Evolutionary conservation across 1,140 invertebrate genomes (phyloP).

Genomic region (Sitodiplosis mosellana): DNA sequence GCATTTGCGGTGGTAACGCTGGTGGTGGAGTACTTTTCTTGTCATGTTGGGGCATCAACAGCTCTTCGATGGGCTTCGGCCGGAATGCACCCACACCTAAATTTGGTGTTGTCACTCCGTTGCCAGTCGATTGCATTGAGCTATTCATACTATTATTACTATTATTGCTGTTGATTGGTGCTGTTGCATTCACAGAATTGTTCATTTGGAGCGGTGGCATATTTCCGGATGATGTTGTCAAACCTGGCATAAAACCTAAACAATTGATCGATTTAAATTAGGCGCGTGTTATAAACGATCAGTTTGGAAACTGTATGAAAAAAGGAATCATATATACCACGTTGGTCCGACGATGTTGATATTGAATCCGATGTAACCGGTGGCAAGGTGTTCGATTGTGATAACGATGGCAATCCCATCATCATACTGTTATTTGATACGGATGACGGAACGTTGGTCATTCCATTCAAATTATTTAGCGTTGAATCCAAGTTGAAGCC

Average conservation of each 20-base stretch:
- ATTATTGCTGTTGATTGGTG: background rate
- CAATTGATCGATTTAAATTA: no score
- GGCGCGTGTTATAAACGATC: no score
- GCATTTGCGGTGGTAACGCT: background rate
- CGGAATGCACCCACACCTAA: constrained; percentile 34
- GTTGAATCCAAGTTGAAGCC: background rate
- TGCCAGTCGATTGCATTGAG: constrained; percentile 7
- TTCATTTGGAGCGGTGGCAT: no score
- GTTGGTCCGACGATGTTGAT: constrained; percentile 18
- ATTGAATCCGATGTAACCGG: constrained; percentile 48
- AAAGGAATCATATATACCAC: background rate
- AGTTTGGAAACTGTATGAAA: no score
- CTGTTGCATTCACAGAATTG: no score
- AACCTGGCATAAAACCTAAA: no score
- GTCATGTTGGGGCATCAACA: constrained; percentile 32
- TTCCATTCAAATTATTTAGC: constrained; percentile 1
- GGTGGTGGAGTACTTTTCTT: constrained; percentile 20
- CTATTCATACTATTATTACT: background rate
- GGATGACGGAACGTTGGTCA: constrained; percentile 1
- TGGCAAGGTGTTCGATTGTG: constrained; percentile 14
- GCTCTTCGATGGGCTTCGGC: constrained; percentile 39
- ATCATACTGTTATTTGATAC: constrained; percentile 11
- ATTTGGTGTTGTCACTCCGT: constrained; percentile 25
- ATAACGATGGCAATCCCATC: constrained; percentile 15
- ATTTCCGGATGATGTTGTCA: no score